Evolutionary conservation across 2,888 invertebrate genomes (phyloP).

Genomic region (Aleiodes testaceus): DNA sequence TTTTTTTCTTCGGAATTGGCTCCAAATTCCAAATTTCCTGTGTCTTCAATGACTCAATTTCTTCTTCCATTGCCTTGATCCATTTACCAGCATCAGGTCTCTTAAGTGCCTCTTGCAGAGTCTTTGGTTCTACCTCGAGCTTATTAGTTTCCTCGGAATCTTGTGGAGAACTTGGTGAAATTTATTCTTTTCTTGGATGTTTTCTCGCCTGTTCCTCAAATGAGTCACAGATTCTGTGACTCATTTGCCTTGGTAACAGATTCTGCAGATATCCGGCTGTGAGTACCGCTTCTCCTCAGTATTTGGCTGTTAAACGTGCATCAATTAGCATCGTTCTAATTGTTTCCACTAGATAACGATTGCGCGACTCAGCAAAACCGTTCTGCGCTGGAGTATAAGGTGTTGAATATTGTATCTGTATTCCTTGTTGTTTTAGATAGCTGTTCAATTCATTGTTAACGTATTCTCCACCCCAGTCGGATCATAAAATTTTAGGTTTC

Average conservation of each 20-base stretch:
- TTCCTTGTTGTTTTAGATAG: too few relatives aligned
- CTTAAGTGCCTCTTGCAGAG: conserved; percentile 3
- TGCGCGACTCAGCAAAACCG: too few relatives aligned
- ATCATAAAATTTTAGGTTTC: too few relatives aligned
- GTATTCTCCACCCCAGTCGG: too few relatives aligned
- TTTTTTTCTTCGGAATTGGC: not conserved
- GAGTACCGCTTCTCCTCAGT: conserved; percentile 60
- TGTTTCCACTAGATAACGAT: not conserved
- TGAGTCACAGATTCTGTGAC: too few relatives aligned
- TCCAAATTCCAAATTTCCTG: not conserved
- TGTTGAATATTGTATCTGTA: too few relatives aligned
- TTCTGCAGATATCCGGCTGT: conserved; percentile 57
- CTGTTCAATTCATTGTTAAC: too few relatives aligned
- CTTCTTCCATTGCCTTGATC: conserved; percentile 30
- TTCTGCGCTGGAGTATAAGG: too few relatives aligned
- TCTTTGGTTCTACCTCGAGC: conserved; percentile 26
- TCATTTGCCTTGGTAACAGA: conserved; percentile 33
- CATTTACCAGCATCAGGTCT: not conserved
- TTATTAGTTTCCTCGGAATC: too few relatives aligned
- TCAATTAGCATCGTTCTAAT: conserved; percentile 8
- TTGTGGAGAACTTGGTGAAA: too few relatives aligned
- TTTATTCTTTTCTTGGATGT: too few relatives aligned
- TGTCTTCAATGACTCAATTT: conserved; percentile 13
- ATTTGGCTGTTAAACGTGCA: conserved; percentile 25
- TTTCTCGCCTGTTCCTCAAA: too few relatives aligned